Evolutionary conservation across 2,113 vertebrate species (phyloP).

Genomic region (Chaetorhynchus papuensis): DNA sequence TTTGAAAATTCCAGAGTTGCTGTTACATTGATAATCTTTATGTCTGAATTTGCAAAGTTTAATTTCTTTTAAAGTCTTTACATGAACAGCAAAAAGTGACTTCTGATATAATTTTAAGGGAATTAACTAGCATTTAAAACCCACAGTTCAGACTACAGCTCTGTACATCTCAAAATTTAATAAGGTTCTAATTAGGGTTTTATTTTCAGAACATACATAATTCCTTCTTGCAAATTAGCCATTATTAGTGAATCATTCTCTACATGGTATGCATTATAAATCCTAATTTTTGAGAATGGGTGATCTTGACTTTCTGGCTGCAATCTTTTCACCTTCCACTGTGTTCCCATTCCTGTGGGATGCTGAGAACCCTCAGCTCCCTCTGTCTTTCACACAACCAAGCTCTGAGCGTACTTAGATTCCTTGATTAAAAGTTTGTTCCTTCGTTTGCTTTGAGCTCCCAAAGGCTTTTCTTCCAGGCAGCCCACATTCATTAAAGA

Average conservation of each 20-base stretch:
- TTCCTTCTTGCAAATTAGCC: not conserved
- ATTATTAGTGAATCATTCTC: not conserved
- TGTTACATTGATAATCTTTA: not conserved
- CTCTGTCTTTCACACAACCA: not conserved
- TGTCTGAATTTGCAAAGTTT: not conserved
- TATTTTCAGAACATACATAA: not conserved
- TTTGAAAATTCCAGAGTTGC: not conserved
- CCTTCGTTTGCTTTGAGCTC: conserved; percentile 20
- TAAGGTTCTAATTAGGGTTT: not conserved
- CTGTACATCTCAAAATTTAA: not conserved
- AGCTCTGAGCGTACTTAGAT: not conserved
- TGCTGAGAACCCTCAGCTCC: not conserved
- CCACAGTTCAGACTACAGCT: not conserved
- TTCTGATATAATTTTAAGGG: not conserved
- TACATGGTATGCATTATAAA: not conserved
- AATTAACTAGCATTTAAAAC: not conserved
- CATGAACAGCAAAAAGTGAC: not conserved
- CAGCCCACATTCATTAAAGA: conserved; percentile 40
- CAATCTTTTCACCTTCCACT: not conserved
- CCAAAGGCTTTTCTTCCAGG: conserved; percentile 43
- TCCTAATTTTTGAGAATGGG: not conserved
- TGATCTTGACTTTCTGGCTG: not conserved
- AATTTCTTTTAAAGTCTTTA: not conserved
- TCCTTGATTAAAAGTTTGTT: conserved; percentile 56
- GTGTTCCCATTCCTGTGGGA: not conserved